These are phyloP conservation scores for Macrochelys suwanniensis DNA, from an alignment of 2,797 vertebrate species.

Conservation along the genomic window DNA sequence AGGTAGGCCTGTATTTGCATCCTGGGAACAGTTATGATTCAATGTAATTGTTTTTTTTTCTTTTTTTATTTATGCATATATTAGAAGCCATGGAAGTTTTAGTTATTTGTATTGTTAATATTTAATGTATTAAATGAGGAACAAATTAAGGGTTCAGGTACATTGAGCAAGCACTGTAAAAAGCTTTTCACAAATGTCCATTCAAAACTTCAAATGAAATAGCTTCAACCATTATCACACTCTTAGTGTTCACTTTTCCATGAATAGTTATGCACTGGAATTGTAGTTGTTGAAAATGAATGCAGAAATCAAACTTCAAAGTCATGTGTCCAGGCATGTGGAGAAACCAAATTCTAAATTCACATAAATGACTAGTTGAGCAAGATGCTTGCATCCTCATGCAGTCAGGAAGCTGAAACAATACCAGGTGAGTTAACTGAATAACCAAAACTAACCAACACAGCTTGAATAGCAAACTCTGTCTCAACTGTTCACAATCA, in stretches of 20 bases:
- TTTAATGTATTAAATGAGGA: neutral
- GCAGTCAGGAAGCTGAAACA: neutral
- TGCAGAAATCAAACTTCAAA: neutral
- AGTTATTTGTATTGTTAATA: neutral
- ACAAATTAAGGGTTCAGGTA: neutral
- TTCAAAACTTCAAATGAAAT: neutral
- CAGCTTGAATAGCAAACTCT: neutral
- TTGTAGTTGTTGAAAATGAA: neutral
- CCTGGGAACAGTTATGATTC: neutral
- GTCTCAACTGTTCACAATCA: neutral
- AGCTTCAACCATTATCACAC: neutral
- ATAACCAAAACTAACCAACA: neutral
- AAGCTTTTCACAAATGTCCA: neutral
- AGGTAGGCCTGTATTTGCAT: neutral
- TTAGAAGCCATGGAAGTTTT: neutral
- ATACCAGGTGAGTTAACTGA: neutral
- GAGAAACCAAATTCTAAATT: neutral
- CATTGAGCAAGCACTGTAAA: neutral
- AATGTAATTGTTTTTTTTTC: neutral
- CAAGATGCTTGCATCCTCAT: neutral
- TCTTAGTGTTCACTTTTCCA: neutral
- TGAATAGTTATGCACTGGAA: neutral
- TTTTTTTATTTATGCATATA: neutral
- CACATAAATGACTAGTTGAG: neutral
- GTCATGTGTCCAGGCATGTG: neutral